Evolutionary conservation across 2,797 vertebrate genomes (phyloP).

Genomic region (Caiman crocodilus): DNA sequence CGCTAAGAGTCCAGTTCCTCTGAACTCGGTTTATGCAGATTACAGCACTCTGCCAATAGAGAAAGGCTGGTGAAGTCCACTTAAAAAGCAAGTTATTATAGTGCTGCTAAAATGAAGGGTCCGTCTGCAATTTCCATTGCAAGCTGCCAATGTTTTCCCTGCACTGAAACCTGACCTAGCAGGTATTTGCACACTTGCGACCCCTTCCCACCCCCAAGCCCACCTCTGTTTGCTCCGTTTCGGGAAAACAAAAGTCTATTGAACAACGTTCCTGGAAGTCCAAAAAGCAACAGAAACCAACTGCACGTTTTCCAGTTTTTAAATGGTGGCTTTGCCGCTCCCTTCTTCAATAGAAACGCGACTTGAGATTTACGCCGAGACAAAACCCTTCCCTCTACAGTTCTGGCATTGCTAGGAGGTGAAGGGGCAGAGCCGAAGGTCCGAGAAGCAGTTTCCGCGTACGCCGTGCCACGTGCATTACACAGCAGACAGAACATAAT

Average conservation of each 20-base stretch:
- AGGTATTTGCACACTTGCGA: not conserved
- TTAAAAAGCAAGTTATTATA: not conserved
- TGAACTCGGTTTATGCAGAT: not conserved
- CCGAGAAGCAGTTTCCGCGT: not conserved
- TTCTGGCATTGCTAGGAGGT: accelerated
- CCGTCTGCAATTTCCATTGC: not conserved
- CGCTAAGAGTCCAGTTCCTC: not conserved
- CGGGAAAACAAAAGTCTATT: not conserved
- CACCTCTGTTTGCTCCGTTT: not conserved
- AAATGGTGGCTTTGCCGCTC: not conserved
- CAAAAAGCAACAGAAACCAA: not conserved
- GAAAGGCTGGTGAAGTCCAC: conserved; percentile 5
- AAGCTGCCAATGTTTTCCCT: conserved; percentile 25
- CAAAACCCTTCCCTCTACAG: not conserved
- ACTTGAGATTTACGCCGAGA: conserved; percentile 7
- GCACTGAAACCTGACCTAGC: not conserved
- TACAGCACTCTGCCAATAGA: not conserved
- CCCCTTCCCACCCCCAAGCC: not conserved
- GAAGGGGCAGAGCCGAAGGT: not conserved
- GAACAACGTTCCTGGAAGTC: not conserved
- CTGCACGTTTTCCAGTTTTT: not conserved
- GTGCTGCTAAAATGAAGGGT: conserved; percentile 7
- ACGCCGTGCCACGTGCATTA: not conserved
- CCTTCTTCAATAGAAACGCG: not conserved
- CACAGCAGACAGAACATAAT: not conserved